Evolutionary conservation across 1,140 invertebrate species (phyloP).

Genomic region (Reticulitermes speratus): DNA sequence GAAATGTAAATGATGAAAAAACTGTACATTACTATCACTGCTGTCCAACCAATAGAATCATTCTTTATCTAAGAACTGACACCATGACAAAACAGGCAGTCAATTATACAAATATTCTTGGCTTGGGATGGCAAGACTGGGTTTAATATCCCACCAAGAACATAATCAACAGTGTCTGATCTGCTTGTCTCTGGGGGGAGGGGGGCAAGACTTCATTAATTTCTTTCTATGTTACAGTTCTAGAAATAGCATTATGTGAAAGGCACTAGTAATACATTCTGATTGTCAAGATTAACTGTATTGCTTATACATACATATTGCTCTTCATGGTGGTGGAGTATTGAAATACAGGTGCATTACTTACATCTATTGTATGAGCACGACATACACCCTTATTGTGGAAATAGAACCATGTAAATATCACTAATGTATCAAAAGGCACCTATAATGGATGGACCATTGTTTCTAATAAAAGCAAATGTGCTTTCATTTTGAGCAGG

Average conservation of each 20-base stretch:
- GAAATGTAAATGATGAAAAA: neutral
- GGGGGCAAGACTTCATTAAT: conserved; percentile 1
- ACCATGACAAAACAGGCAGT: neutral
- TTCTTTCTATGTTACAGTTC: neutral
- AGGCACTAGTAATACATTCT: neutral
- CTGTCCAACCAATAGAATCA: neutral
- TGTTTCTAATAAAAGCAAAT: conserved; percentile 17
- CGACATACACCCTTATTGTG: neutral
- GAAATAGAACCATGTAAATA: neutral
- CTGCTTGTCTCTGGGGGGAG: neutral
- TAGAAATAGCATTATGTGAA: neutral
- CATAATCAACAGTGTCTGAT: neutral
- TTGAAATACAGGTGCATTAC: neutral
- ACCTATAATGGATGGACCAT: conserved; percentile 22
- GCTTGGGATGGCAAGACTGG: neutral
- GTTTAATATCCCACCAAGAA: neutral
- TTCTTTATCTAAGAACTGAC: neutral
- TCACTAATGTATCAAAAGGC: neutral
- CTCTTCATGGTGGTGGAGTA: neutral
- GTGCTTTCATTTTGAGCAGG: conserved; percentile 23
- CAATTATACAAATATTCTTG: neutral
- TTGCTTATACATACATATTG: neutral
- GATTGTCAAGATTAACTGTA: neutral
- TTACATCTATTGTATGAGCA: neutral
- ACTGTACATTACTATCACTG: neutral